Evolutionary conservation across 2,797 vertebrate genomes (phyloP).

Genomic region (Tangara arthus): DNA sequence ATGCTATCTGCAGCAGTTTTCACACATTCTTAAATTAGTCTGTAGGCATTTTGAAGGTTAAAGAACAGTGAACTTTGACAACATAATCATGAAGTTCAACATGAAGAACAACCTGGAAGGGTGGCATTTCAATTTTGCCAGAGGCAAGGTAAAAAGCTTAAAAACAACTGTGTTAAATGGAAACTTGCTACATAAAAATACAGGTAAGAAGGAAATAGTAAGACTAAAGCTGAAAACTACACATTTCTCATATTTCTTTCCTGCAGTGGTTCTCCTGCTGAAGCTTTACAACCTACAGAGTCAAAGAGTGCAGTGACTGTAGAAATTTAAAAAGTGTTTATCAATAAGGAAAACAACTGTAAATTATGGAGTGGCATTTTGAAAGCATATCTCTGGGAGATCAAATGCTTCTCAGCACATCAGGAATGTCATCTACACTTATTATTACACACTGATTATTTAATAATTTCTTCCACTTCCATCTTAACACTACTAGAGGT

Average conservation of each 20-base stretch:
- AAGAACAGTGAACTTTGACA: constrained; percentile 30
- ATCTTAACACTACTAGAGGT: background rate
- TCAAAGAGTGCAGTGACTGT: background rate
- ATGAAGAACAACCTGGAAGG: background rate
- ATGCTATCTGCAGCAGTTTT: constrained; percentile 14
- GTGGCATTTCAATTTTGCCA: background rate
- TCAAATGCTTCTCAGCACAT: background rate
- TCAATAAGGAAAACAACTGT: background rate
- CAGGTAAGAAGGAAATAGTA: background rate
- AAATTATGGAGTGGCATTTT: background rate
- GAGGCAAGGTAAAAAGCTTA: constrained; percentile 3
- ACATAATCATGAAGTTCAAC: background rate
- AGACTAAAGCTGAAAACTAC: background rate
- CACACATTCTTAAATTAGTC: background rate
- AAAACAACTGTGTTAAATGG: background rate
- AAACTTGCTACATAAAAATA: background rate
- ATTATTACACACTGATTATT: background rate
- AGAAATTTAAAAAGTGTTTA: background rate
- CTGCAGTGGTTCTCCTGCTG: background rate
- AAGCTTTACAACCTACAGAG: background rate
- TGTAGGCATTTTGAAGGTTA: background rate
- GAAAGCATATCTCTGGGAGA: background rate
- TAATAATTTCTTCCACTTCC: background rate
- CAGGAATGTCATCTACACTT: background rate
- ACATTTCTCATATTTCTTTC: background rate